Evolutionary conservation across 2,888 invertebrate genomes (phyloP).

Genomic region (Allolobophora icterica): DNA sequence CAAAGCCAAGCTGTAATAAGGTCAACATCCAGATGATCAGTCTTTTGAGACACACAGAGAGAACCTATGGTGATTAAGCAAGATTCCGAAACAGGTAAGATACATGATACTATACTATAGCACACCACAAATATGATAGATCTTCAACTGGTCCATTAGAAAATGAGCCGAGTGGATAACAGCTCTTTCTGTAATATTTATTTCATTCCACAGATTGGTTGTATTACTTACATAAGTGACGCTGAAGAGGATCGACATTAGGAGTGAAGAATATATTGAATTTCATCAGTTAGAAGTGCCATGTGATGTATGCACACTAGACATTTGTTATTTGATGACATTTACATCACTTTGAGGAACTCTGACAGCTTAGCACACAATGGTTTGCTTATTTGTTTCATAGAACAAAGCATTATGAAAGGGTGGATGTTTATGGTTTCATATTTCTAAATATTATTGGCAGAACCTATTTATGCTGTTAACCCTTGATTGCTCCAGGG

Average conservation of each 20-base stretch:
- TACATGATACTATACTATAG: too few relatives aligned
- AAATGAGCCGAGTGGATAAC: background rate
- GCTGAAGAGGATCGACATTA: too few relatives aligned
- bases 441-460: too few relatives aligned
- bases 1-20: too few relatives aligned
- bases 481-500: background rate
- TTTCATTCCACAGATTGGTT: background rate
- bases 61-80: too few relatives aligned
- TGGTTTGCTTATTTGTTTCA: background rate
- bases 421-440: background rate
- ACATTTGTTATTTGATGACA: too few relatives aligned
- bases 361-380: background rate
- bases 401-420: background rate
- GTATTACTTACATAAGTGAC: background rate
- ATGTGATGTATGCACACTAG: too few relatives aligned
- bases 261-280: too few relatives aligned
- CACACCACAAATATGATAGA: background rate
- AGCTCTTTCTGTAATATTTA: background rate
- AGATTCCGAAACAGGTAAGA: too few relatives aligned
- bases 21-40: too few relatives aligned
- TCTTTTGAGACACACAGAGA: too few relatives aligned
- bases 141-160: background rate
- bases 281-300: too few relatives aligned
- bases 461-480: background rate
- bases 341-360: background rate